Evolutionary conservation across 37 sponge, comb jelly and placozoan species (phyloP), one percentile per base, ranked within the genome.

Genomic region (Cladorhizidae sp.): DNA sequence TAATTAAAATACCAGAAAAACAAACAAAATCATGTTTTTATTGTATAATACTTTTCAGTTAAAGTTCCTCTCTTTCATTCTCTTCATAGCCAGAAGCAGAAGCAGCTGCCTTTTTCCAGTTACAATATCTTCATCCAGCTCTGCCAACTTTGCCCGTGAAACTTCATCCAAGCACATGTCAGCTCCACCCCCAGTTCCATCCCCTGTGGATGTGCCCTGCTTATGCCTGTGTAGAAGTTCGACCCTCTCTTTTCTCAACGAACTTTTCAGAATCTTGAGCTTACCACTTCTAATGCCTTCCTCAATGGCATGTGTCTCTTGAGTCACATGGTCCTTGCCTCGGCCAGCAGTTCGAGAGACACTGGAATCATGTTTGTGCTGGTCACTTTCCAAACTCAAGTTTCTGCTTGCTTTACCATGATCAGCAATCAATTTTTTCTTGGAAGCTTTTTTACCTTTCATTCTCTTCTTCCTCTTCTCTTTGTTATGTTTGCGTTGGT

Each of bases 211-310:
- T 17, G 49, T 41, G 2, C 3, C 35, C 31, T 85, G 78, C 33
- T 70, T 52, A n/a, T 26, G 33, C 39, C 37, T 55, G 31, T 70
- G 85, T 1, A 85, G 71, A 33, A 85, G 57, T 39, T 70, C 78
- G 3, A 85, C 31, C 67, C 85, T 71, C 61, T 88, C 89, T 33
- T 73, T 40, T 28, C 37, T 49, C 0, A 88, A 67, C 73, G 64
- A 35, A 17, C 55, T 73, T 73, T 78, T 77, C 67, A 88, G 67
- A 3, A 88, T 20, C 49, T 77, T 39, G 7, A 29, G 50, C 56
- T 87, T 81, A 72, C 76, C 59, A 0, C 61, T 51, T 35, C 40
- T 69, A 31, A 87, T 87, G 37, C 70, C 49, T 36, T 71, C 49
- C 17, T 71, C 72, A 1, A 71, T 39, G 45, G 72, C 72, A 1